Evolutionary conservation across 30 jellyfish, hydroid and myxozoan species (phyloP).

Genomic region (Mastigias papua): DNA sequence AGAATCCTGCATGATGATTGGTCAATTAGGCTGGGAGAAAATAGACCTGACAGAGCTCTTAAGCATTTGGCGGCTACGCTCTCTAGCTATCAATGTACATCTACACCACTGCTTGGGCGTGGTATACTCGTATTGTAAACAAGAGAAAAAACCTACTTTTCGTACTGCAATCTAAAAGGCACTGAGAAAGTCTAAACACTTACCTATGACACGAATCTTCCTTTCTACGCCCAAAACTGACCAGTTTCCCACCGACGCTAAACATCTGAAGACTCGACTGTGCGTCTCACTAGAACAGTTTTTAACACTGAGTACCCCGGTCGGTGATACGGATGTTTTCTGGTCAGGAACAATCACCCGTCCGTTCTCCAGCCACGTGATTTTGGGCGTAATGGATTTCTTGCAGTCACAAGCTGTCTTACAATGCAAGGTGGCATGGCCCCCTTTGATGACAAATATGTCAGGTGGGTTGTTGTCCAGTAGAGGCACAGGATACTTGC

Average conservation of each 20-base stretch:
- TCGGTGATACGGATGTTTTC: background rate
- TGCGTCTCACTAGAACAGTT: conserved; percentile 9
- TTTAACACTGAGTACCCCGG: conserved; percentile 18
- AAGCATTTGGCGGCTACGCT: too few relatives aligned
- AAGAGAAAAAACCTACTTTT: too few relatives aligned
- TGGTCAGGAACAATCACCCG: background rate
- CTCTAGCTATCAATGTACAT: too few relatives aligned
- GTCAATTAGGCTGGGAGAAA: too few relatives aligned
- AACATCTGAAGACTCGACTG: conserved; percentile 28
- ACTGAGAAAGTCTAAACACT: too few relatives aligned
- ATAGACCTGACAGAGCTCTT: too few relatives aligned
- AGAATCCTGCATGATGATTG: too few relatives aligned
- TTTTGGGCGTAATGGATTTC: conserved; percentile 1
- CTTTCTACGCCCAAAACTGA: conserved; percentile 28
- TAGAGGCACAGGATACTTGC: conserved; percentile 27
- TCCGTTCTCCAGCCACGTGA: conserved; percentile 53
- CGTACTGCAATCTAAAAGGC: too few relatives aligned
- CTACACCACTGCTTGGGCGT: too few relatives aligned
- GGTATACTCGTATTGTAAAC: too few relatives aligned
- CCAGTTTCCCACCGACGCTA: conserved; percentile 63
- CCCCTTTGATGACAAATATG: conserved; percentile 29
- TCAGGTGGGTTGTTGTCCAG: background rate
- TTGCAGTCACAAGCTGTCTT: conserved; percentile 44
- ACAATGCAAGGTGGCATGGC: conserved; percentile 29
- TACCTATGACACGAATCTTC: conserved; percentile 27